Base-by-base conservation (phyloP, 2,888 invertebrate genomes). In the Ectobius pallidus region DNA sequence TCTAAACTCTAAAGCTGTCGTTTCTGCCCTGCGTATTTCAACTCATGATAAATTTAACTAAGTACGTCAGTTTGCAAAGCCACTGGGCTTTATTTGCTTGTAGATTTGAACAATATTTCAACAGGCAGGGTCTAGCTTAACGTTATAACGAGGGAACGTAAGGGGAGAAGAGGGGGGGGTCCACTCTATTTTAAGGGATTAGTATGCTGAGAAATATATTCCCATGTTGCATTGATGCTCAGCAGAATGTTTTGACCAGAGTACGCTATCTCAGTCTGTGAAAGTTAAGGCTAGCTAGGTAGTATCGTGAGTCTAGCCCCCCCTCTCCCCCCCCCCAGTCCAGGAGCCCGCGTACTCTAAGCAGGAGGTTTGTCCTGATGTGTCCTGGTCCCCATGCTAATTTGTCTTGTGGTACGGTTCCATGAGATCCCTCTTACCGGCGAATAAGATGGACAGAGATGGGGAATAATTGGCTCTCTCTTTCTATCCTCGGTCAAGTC, bases 361-460 rank as follows among this genome's bases (percentile, higher is more conserved):
- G 16, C 18, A 27, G n/a, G n/a, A 58, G 58, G 58, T 30, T 58
- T 58, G 30, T 58, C 58, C 58, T 58, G 58, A 30, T 58, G 27
- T 44, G 65, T 65, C 65, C 46, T 11, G 18, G 65, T 74, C 73
- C 73, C 74, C 74, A 74, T 72, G 74, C 72, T 75, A 74, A 71
- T 74, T 75, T 75, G 73, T 72, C 75, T 73, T 74, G 70, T 49
- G 68, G 65, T 65, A 46, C 25, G 65, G 42, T 9, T 34, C 32
- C 18, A n/a, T 14, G 18, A 52, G 52, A 22, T 11, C 52, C 22
- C 58, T 30, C n/a, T 30, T 30, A 32, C 32, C 30, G 58, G 58
- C n/a, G n/a, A n/a, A n/a, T 58, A 58, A 58, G 65, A n/a, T 39
- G 62, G 62, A 62, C 20, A 62, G 62, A 20, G 20, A 42, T 7